These are phyloP conservation scores for Oxyruncus cristatus DNA, from an alignment of 2,113 vertebrate species.

Conservation along the genomic window DNA sequence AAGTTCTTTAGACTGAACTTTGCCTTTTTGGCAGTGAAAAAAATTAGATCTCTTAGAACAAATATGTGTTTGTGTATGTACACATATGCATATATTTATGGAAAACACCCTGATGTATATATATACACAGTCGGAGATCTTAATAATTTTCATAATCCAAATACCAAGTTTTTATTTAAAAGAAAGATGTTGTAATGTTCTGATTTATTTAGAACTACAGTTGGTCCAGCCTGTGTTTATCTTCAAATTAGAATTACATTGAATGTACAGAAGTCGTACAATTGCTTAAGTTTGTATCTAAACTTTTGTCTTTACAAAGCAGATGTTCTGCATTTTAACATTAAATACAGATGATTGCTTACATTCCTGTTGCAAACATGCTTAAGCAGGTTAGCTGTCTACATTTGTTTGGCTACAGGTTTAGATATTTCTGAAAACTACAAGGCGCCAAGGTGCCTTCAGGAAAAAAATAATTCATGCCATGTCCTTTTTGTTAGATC, in stretches of 20 bases:
- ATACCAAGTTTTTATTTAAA: neutral
- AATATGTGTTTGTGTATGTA: neutral
- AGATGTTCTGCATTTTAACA: neutral
- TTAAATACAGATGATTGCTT: neutral
- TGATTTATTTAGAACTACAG: neutral
- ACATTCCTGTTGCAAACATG: neutral
- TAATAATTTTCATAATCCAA: neutral
- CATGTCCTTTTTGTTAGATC: neutral
- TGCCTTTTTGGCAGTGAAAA: neutral
- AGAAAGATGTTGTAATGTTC: neutral
- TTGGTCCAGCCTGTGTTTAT: neutral
- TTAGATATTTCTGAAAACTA: neutral
- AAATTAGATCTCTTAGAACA: neutral
- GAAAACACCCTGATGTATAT: neutral
- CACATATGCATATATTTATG: neutral
- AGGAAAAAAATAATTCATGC: neutral
- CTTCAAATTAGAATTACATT: neutral
- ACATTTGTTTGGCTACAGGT: neutral
- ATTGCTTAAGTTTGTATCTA: neutral
- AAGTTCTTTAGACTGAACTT: neutral
- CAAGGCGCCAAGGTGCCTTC: neutral
- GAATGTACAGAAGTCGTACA: neutral
- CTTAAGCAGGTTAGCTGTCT: slow-evolving; percentile 30
- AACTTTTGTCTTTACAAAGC: neutral
- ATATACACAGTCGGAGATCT: neutral